Conservation (phyloP, 2,113 vertebrate genomes). For the Anolis carolinensis region DNA sequence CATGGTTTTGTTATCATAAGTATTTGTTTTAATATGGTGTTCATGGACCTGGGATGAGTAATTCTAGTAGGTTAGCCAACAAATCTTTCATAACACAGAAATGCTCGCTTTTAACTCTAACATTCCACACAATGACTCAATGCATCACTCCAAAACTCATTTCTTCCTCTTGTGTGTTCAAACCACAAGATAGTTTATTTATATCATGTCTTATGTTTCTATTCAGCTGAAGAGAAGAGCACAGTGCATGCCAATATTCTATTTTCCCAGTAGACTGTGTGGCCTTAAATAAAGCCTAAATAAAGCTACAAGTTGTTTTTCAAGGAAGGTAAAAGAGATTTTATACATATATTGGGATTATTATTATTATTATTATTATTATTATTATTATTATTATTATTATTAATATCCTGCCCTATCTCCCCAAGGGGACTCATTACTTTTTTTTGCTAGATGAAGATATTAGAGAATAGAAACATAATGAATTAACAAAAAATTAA, state of each 20-base stretch:
- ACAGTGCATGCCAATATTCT: constrained; percentile 25
- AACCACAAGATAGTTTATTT: constrained; percentile 13
- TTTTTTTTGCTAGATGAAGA: background rate
- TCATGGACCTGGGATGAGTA: background rate
- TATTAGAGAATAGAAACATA: background rate
- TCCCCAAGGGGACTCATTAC: too few relatives aligned
- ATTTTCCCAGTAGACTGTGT: background rate
- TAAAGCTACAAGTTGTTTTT: too few relatives aligned
- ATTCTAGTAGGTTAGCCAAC: background rate
- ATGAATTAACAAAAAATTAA: constrained; percentile 20
- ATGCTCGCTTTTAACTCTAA: background rate
- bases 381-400: too few relatives aligned
- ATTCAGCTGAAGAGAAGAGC: constrained; percentile 29
- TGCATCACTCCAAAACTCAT: background rate
- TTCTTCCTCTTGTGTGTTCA: background rate
- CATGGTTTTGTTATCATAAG: background rate
- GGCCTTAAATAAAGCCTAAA: background rate
- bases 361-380: too few relatives aligned
- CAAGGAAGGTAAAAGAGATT: constrained; percentile 20
- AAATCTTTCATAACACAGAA: background rate
- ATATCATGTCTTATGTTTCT: background rate
- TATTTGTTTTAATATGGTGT: background rate
- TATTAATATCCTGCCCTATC: too few relatives aligned
- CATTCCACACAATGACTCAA: background rate
- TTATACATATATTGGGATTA: constrained; percentile 39